Evolutionary conservation across 1,140 invertebrate genomes (phyloP).

Genomic region (Caligus rogercresseyi): DNA sequence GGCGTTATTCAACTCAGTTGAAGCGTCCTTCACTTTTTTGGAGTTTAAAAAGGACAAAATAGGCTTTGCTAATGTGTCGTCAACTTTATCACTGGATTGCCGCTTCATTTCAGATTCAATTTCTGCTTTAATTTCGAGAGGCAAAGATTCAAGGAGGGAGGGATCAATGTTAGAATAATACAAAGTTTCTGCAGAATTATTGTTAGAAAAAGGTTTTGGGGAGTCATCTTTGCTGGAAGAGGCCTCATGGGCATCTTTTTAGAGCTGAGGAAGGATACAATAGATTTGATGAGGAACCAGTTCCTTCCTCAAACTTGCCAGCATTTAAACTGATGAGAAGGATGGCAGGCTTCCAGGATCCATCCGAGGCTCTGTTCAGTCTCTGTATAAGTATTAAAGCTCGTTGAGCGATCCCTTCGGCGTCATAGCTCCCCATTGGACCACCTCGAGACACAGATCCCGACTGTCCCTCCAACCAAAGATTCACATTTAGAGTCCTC

Average conservation of each 20-base stretch:
- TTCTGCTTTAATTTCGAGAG: not conserved
- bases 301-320: not conserved
- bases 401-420: slow-evolving; percentile 19
- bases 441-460: slow-evolving; percentile 11
- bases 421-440: slow-evolving; percentile 8
- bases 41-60: no score
- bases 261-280: not conserved
- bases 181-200: not conserved
- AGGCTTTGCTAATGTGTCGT: not conserved
- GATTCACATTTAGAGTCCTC: slow-evolving; percentile 19
- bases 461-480: slow-evolving; percentile 1
- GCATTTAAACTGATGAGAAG: not conserved
- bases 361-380: slow-evolving; percentile 15
- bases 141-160: not conserved
- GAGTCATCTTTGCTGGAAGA: not conserved
- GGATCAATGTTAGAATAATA: not conserved
- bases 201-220: not conserved
- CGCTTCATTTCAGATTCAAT: not conserved
- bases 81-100: not conserved
- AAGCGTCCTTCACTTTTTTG: no score
- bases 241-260: not conserved
- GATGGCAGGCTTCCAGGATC: slow-evolving; percentile 3
- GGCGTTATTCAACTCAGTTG: no score
- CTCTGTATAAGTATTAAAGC: slow-evolving; percentile 13
- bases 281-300: not conserved